A percentile compares a stretch with the other conserved stretches of the same genome.
phyloP scores from a whole-genome alignment of 2,113 vertebrate species.

The Cynoglossus semilaevis region DNA sequence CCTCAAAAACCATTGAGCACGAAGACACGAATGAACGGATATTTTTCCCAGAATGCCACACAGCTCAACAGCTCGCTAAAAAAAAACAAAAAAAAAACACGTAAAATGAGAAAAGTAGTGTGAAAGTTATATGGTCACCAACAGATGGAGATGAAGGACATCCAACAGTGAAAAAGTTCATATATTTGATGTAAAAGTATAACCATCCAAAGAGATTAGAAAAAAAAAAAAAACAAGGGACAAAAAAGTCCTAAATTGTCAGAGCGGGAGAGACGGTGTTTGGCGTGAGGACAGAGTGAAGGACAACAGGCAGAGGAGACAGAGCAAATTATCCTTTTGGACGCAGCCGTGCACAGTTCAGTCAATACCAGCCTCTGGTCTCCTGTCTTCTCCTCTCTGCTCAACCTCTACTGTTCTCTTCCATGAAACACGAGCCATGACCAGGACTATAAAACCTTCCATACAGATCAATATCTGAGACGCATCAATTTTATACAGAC shows the following conservation, averaged over 20 bases:
- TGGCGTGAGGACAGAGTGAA: constrained; percentile 41
- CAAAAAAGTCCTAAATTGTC: constrained; percentile 20
- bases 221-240: constrained; percentile 1
- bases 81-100: no score
- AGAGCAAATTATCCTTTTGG: constrained; percentile 45
- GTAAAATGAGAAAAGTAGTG: no score
- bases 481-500: constrained; percentile 14
- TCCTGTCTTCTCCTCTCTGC: constrained; percentile 25
- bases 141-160: constrained; percentile 25
- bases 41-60: no score
- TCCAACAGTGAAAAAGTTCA: constrained; percentile 28
- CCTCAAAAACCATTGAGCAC: no score
- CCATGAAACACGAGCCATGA: constrained; percentile 49
- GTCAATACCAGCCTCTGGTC: constrained; percentile 53
- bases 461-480: constrained; percentile 27
- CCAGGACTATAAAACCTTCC: constrained; percentile 39
- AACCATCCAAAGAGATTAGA: constrained; percentile 6
- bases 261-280: constrained; percentile 8
- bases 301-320: constrained; percentile 34
- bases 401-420: constrained; percentile 28
- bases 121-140: constrained; percentile 39
- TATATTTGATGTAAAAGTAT: constrained; percentile 9
- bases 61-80: no score
- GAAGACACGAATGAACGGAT: no score
- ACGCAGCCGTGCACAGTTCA: constrained; percentile 32